Percentiles rank a stretch among this genome's conserved stretches.
Evolutionary conservation across 2,113 vertebrate species (phyloP).

Genomic region (Podilymbus podiceps): DNA sequence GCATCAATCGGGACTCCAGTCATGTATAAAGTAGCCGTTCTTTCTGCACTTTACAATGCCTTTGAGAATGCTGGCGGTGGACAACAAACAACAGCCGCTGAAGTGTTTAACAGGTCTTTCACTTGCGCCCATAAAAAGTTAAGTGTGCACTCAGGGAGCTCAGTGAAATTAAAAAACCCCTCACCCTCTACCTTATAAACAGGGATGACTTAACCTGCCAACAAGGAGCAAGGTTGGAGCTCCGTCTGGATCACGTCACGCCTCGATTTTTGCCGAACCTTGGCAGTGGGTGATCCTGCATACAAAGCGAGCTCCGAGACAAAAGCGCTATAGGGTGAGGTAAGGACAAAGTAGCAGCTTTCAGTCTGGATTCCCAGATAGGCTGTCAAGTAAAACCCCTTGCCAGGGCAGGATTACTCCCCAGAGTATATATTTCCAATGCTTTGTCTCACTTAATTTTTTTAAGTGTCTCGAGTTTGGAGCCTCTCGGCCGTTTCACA

Average conservation of each 20-base stretch:
- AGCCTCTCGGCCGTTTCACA: rapidly evolving
- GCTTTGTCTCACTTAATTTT: neutral
- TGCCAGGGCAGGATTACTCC: constrained; percentile 8
- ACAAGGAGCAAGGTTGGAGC: neutral
- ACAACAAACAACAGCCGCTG: neutral
- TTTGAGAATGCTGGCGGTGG: neutral
- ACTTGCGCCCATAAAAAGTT: neutral
- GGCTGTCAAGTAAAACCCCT: constrained; percentile 18
- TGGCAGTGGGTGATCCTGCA: constrained; percentile 8
- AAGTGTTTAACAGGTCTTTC: neutral
- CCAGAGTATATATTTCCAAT: neutral
- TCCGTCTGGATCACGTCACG: neutral
- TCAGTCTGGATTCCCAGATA: neutral
- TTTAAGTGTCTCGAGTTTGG: neutral
- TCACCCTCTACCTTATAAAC: neutral
- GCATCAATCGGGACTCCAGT: neutral
- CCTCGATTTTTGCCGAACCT: neutral
- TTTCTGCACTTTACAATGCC: neutral
- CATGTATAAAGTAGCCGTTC: neutral
- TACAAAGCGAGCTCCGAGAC: constrained; percentile 1
- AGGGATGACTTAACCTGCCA: constrained; percentile 7
- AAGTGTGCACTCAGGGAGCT: neutral
- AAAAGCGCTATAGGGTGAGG: constrained; percentile 40
- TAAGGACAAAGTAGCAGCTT: constrained; percentile 44
- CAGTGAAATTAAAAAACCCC: neutral